Percentiles rank a stretch among this genome's conserved stretches.
Conservation (phyloP, 2,797 vertebrate genomes). For the Rhabdophis nuchalis region DNA sequence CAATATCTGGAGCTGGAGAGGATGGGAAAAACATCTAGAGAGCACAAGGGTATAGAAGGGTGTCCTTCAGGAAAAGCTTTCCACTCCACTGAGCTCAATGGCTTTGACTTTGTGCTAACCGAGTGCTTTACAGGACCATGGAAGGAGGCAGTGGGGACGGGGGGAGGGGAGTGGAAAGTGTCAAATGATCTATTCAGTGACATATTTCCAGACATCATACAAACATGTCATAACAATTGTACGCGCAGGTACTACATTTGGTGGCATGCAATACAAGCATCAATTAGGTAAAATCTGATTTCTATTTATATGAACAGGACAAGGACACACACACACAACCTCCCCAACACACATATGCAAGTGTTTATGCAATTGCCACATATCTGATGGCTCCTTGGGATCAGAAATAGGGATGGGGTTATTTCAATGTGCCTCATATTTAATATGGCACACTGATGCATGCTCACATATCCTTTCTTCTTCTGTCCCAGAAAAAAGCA, state of each 20-base stretch:
- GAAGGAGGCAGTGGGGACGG: not conserved
- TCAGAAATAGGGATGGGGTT: not conserved
- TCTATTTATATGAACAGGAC: not conserved
- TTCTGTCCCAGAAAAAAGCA: not conserved
- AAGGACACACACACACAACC: not conserved
- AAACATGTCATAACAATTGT: not conserved
- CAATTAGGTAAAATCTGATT: not conserved
- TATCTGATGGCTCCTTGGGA: not conserved
- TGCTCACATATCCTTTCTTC: not conserved
- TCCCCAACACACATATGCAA: not conserved
- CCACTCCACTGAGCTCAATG: not conserved
- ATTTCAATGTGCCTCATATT: not conserved
- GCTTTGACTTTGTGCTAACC: not conserved
- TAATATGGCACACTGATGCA: not conserved
- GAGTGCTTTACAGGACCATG: not conserved
- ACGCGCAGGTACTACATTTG: not conserved
- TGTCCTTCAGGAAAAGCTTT: not conserved
- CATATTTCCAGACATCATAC: not conserved
- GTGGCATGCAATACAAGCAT: not conserved
- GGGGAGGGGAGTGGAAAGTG: not conserved
- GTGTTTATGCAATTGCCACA: not conserved
- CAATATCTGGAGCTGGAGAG: not conserved
- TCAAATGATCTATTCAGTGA: not conserved
- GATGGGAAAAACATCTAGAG: not conserved
- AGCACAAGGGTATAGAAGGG: not conserved